Base-by-base conservation (phyloP, 2,797 vertebrate genomes). In the Tauraco hartlaubi region DNA sequence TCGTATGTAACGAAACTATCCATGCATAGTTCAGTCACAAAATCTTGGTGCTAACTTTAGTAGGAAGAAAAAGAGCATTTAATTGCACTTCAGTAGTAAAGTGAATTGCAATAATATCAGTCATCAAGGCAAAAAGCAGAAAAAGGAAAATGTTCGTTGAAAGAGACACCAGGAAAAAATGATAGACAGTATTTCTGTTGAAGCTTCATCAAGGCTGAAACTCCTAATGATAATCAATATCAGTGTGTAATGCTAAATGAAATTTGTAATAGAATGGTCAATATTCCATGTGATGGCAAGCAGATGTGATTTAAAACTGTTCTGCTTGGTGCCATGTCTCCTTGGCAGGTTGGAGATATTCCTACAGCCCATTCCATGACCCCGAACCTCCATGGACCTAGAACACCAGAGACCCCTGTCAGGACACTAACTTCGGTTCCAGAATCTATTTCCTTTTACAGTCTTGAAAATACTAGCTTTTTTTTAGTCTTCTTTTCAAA, bases 401-500 rank as follows among this genome's bases (percentile, higher is more conserved):
- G n/a, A 54, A 5, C 20, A 63, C 5, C 23, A 43, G 17, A 19
- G 3, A 28, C 0, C 1, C 12, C 4, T 66, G 11, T 9, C 23
- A 67, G 41, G 31, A 44, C 33, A 44, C 7, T 37, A 41, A 20
- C 7, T 12, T 52, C 25, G 4, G 17, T 13, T 90, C 23, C 21
- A 77, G 29, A 22, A 74, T 33, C 22, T 4, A 25, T 72, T 75
- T 68, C 1, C 15, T 35, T 85, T 69, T 55, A 18, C 9, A 29
- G 14, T 54, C 44, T 67, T 59, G 61, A 52, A 88, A 80, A 49
- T 51, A 3, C 14, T 35, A 20, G 2, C 2, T 5, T 26, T 46
- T 20, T 55, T 90, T 25, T 35, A 35, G 1, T 85, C 69, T 80
- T 49, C 8, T 11, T 74, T 12, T 6, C 15, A 67, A 37, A 48